Evolutionary conservation across 2,888 invertebrate genomes (phyloP), one percentile per base, ranked within the genome.

Genomic region (Apodemia mormo): DNA sequence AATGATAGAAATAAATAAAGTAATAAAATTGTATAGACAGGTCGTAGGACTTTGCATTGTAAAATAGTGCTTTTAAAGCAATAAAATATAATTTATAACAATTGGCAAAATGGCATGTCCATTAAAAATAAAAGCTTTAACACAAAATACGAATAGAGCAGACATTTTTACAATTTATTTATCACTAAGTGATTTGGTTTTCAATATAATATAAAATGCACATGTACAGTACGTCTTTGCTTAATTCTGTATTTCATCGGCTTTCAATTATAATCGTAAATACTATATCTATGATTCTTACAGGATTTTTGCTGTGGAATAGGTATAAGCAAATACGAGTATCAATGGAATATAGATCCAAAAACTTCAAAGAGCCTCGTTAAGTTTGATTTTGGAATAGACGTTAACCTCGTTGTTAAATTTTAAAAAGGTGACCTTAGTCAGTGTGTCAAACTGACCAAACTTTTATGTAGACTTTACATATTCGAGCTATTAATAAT

Each of bases 71-170:
- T 93, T 93, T 93, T 92, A 87, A 93, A 93, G 93, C 92, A 92
- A 89, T 92, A 88, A 88, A 87, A 88, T 92, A 92, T 92, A 92
- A 93, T 92, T 91, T 92, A 91, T 92, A 92, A 93, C 90, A 92
- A 91, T 93, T 92, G 92, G 93, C 93, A 93, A 92, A 92, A 93
- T 92, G 93, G 93, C 93, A 92, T 91, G 92, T 91, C 90, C 87
- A 90, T 89, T 90, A 88, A 90, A 90, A 91, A 90, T 91, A 92
- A 91, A 92, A 91, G 90, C 89, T 88, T 88, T 85, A 90, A 91
- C 85, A 90, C 85, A 89, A 84, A 91, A 90, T 92, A 92, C 91
- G 92, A 92, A 92, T 91, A 89, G 87, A 89, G 86, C 85, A 86
- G 89, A 90, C 87, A 86, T 87, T 86, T 73, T 74, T 68, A 76